Conservation (phyloP, 1,140 invertebrate genomes). For the Sitobion miscanthi region DNA sequence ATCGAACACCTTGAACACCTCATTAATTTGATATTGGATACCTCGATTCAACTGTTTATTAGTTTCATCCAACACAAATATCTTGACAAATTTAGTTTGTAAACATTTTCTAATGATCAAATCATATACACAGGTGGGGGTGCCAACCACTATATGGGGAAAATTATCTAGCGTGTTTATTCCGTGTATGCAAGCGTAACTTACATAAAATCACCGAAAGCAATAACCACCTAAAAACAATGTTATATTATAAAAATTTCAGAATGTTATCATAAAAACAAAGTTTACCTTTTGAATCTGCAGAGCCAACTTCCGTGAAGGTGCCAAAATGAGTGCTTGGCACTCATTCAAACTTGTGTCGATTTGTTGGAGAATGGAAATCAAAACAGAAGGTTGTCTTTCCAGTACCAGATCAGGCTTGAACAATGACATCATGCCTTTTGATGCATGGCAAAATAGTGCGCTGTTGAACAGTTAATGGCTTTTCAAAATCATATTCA, state of each 20-base stretch:
- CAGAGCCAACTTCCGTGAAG: constrained; percentile 91
- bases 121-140: constrained; percentile 96
- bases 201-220: constrained; percentile 94
- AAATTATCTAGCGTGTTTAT: constrained; percentile 70
- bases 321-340: constrained; percentile 97
- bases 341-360: constrained; percentile 87
- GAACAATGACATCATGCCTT: constrained; percentile 97
- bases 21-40: constrained; percentile 99
- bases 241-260: constrained; percentile 63
- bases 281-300: constrained; percentile 70
- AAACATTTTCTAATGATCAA: constrained; percentile 95
- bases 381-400: constrained; percentile 99
- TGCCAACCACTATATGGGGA: constrained; percentile 91
- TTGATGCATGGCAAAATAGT: constrained; percentile 97
- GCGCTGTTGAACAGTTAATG: constrained; percentile 98
- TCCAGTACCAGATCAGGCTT: constrained; percentile 98
- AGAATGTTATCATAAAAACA: not conserved
- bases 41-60: constrained; percentile 99
- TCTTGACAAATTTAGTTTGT: constrained; percentile 82
- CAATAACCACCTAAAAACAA: constrained; percentile 88
- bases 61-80: constrained; percentile 99
- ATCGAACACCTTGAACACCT: constrained; percentile 93
- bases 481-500: constrained; percentile 99
- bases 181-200: constrained; percentile 97
- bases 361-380: constrained; percentile 97